A percentile compares a stretch with the other conserved stretches of the same genome.
phyloP scores from a whole-genome alignment of 2,888 invertebrate genomes.

The Ligdia adustata region DNA sequence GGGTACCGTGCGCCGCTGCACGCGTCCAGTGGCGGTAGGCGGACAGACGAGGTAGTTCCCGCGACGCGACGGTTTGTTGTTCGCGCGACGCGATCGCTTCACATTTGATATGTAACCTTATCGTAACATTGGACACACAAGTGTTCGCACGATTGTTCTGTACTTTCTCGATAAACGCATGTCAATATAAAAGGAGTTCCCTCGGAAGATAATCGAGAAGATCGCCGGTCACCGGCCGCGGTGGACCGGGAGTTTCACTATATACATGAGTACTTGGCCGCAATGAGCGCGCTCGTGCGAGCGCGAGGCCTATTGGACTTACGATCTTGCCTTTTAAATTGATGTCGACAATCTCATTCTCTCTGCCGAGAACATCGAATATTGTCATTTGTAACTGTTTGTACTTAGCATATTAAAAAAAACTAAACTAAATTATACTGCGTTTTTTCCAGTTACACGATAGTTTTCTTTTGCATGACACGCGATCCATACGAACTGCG shows the following conservation, averaged over 20 bases:
- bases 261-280: conserved; percentile 34
- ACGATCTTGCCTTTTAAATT: conserved; percentile 41
- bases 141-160: conserved; percentile 37
- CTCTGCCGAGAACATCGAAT: conserved; percentile 39
- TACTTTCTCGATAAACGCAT: conserved; percentile 29
- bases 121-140: conserved; percentile 37
- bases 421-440: conserved; percentile 38
- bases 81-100: conserved; percentile 37
- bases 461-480: conserved; percentile 36
- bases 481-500: too few relatives aligned
- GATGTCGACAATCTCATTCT: conserved; percentile 41
- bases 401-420: conserved; percentile 35
- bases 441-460: conserved; percentile 34
- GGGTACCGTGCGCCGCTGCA: conserved; percentile 15
- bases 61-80: conserved; percentile 33
- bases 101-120: conserved; percentile 39
- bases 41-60: conserved; percentile 7
- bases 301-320: conserved; percentile 34
- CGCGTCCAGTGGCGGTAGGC: background rate
- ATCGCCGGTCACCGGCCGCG: conserved; percentile 29
- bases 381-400: conserved; percentile 37
- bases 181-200: conserved; percentile 37
- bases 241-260: conserved; percentile 30
- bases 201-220: conserved; percentile 32
- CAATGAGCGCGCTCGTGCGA: conserved; percentile 22